Evolutionary conservation across 2,888 invertebrate species (phyloP).

Genomic region (Cyrtodaria siliqua): DNA sequence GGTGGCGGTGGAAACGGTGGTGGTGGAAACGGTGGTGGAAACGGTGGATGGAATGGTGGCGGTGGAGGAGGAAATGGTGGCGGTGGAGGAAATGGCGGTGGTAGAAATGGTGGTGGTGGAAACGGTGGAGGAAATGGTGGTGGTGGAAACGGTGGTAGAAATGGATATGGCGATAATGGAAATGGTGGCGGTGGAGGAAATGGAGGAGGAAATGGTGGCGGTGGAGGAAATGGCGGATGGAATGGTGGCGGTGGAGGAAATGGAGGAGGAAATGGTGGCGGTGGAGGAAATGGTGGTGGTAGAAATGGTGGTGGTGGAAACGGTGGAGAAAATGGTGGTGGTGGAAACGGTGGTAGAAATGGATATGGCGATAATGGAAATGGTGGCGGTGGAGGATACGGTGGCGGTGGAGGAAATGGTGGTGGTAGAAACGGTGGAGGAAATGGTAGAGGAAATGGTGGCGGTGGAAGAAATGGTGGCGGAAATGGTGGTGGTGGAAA

Average conservation of each 20-base stretch:
- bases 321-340: neutral
- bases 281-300: no score
- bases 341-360: neutral
- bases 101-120: conserved; percentile 15
- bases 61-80: neutral
- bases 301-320: no score
- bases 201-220: neutral
- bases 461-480: no score
- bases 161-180: neutral
- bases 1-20: no score
- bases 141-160: conserved; percentile 2
- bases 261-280: neutral
- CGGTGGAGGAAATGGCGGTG: no score
- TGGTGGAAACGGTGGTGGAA: no score
- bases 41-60: no score
- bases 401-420: no score
- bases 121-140: no score
- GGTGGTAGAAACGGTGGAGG: neutral
- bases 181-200: neutral
- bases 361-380: neutral
- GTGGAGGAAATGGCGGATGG: neutral
- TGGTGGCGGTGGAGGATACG: neutral
- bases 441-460: neutral
- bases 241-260: neutral
- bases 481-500: neutral